Percentiles rank a stretch among this genome's conserved stretches.
Conservation (phyloP, 2,797 vertebrate species). For the Tragelaphus eurycerus region DNA sequence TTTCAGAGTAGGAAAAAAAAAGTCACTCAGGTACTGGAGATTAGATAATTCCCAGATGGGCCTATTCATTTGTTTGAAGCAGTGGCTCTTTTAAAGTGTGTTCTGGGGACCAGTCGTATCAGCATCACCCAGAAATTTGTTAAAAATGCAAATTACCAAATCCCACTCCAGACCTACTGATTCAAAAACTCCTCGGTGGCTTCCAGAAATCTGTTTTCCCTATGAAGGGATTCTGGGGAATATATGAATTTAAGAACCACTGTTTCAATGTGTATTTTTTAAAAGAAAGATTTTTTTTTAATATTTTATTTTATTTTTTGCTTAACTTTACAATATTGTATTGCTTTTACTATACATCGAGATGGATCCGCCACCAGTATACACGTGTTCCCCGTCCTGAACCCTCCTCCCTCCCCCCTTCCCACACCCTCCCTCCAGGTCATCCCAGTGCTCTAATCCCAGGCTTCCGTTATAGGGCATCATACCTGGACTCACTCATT, state of each 20-base stretch:
- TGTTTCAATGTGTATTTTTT: slow-evolving; percentile 21
- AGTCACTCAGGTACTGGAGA: neutral
- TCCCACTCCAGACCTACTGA: neutral
- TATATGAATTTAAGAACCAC: neutral
- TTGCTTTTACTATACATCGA: too few relatives aligned
- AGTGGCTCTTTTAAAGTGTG: neutral
- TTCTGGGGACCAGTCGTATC: neutral
- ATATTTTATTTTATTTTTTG: too few relatives aligned
- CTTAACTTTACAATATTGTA: too few relatives aligned
- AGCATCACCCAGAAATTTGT: neutral
- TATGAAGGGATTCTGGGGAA: neutral
- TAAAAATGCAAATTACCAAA: neutral
- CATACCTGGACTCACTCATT: too few relatives aligned
- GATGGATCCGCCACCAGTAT: too few relatives aligned
- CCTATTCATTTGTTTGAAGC: neutral
- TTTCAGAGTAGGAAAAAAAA: slow-evolving; percentile 11
- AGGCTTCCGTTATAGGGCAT: too few relatives aligned
- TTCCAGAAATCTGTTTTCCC: neutral
- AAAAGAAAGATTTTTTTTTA: neutral
- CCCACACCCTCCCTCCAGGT: too few relatives aligned
- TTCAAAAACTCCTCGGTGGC: neutral
- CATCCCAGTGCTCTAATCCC: too few relatives aligned
- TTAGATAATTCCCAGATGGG: neutral
- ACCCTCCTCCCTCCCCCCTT: too few relatives aligned
- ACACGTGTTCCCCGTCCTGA: too few relatives aligned